A percentile compares a stretch with the other conserved stretches of the same genome.
These are phyloP conservation scores for Mungos mungo DNA, from an alignment of 2,113 vertebrate genomes.

Conservation along the genomic window DNA sequence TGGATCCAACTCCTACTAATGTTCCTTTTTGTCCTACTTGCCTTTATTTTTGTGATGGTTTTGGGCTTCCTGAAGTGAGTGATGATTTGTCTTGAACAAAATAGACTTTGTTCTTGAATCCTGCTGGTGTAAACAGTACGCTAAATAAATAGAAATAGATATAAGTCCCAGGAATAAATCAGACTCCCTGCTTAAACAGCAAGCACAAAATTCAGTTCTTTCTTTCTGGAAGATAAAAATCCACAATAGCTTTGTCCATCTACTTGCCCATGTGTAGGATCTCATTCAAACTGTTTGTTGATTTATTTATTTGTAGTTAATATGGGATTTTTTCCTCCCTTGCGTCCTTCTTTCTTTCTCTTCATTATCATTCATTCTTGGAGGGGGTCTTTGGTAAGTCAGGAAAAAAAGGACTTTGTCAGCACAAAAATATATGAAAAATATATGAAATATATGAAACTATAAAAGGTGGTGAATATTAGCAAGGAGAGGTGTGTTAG, in stretches of 20 bases:
- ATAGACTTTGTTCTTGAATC: conserved; percentile 60
- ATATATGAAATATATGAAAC: not conserved
- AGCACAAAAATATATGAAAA: not conserved
- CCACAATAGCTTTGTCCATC: not conserved
- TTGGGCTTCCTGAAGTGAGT: conserved; percentile 54
- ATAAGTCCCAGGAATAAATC: conserved; percentile 50
- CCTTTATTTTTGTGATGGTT: conserved; percentile 72
- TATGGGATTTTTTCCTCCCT: not conserved
- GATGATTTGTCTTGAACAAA: conserved; percentile 71
- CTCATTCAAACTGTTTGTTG: not conserved
- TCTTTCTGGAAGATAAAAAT: conserved; percentile 33
- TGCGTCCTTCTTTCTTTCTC: not conserved
- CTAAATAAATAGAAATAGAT: conserved; percentile 56
- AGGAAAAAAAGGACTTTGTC: not conserved
- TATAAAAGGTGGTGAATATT: not conserved
- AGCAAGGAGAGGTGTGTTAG: not conserved
- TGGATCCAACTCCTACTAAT: conserved; percentile 40
- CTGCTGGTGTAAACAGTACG: conserved; percentile 26
- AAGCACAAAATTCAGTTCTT: not conserved
- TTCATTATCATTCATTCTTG: conserved; percentile 5
- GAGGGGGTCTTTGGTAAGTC: not conserved
- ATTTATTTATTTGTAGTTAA: conserved; percentile 7
- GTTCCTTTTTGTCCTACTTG: not conserved
- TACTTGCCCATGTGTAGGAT: not conserved
- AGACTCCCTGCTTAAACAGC: conserved; percentile 29